Evolutionary conservation across 30 jellyfish, hydroid and myxozoan genomes (phyloP), one percentile per base, ranked within the genome.

Genomic region (Clytia hemisphaerica): DNA sequence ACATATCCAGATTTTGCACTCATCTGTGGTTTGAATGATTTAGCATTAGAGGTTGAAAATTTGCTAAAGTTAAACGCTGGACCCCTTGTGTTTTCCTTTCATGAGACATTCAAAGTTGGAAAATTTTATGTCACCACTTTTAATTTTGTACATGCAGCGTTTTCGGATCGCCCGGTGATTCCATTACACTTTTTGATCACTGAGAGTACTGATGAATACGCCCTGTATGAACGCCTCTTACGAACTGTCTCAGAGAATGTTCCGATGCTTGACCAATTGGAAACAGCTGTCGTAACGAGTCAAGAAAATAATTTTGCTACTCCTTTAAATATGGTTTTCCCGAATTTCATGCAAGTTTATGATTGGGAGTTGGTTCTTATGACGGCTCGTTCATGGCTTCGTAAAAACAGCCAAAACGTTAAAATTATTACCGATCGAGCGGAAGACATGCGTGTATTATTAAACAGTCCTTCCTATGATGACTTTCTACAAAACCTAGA

Each of bases 51-150:
- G 67, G 57, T 85, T 35, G 95, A 85, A 37, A 83, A 85, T 59
- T 54, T 85, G 72, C 61, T 85, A 33, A 72, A 85, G 47, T 40
- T 85, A 46, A 65, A 65, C 44, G 70, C 95, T 15, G 95, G 85
- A 12, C 86, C 92, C 25, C 45, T 85, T 10, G 95, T 85, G 6
- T 85, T 85, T 36, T 77, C 93, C 15, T 85, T 77, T 32, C 85
- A 82, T 28, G 95, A 85, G 51, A 88, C 95, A n/a, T 85, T 77
- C 77, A 85, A 85, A 53, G 75, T 85, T 54, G 95, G 95, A n/a
- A 85, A 69, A 44, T 64, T 85, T 37, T 78, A 46, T 50, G 80
- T 85, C 33, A 79, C 92, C 16, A 80, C 85, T 28, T 85, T 85
- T 21, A 70, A 77, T 78, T 85, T 85, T 25, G 92, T 61, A 35